These are phyloP conservation scores for Orientallactaga sibirica DNA, from an alignment of 2,797 vertebrate species.

Conservation along the genomic window DNA sequence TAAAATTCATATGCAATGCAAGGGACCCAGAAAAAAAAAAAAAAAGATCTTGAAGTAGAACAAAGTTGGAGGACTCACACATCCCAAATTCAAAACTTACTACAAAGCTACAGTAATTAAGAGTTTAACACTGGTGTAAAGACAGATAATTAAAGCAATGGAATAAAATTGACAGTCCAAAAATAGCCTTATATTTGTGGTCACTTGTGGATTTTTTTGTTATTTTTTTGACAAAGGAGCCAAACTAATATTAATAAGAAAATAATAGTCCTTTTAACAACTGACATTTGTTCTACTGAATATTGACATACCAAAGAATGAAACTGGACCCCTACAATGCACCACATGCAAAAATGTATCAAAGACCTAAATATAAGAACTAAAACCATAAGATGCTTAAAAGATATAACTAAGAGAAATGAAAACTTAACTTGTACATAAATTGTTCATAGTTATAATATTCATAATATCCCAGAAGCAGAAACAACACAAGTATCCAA, in stretches of 20 bases:
- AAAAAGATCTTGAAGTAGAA: conserved; percentile 54
- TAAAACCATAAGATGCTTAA: conserved; percentile 45
- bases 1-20: conserved; percentile 57
- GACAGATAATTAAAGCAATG: neutral
- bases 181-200: conserved; percentile 39
- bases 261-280: conserved; percentile 30
- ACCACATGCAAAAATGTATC: conserved; percentile 54
- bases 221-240: conserved; percentile 20
- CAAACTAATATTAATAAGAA: conserved; percentile 8
- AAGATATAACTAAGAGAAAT: conserved; percentile 13
- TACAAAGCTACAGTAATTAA: conserved; percentile 34
- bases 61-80: conserved; percentile 13
- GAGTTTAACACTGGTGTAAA: neutral
- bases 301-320: conserved; percentile 23
- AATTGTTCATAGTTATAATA: conserved; percentile 39
- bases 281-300: neutral
- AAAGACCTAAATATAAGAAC: conserved; percentile 42
- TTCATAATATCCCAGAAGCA: conserved; percentile 53
- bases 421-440: conserved; percentile 53
- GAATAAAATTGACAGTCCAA: conserved; percentile 1
- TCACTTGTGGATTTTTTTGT: neutral
- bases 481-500: conserved; percentile 47
- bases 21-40: conserved; percentile 14
- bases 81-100: conserved; percentile 53
- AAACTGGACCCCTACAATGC: neutral